Base-by-base conservation (phyloP, 30 jellyfish, hydroid and myxozoan species). In the Turritopsis rubra region DNA sequence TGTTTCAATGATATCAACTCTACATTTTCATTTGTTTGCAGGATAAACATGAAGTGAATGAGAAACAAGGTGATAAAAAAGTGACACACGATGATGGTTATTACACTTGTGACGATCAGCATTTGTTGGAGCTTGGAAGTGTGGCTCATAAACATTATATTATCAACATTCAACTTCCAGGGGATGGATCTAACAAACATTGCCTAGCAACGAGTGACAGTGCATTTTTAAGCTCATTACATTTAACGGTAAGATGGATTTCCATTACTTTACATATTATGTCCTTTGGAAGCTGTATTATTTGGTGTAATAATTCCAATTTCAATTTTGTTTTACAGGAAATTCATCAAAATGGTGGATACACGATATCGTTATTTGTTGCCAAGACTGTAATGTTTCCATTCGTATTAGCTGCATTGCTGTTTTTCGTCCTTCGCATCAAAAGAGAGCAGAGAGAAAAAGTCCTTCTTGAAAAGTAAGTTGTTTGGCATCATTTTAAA, bases 91-190 rank as follows among this genome's bases (percentile, higher is more conserved):
- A 29, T 52, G 88, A 82, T 71, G 97, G 97, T 18, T 86, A 91
- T 72, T 91, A 91, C 75, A 91, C 96, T 4, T 91, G 97, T 78
- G 96, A 91, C 66, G 97, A 91, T 53, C 89, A 85, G 93, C 93
- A 91, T 83, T 86, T 91, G 60, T 66, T 91, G 80, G 97, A 91
- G 82, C 86, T 91, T 71, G 97, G 97, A 17, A 86, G 96, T 76
- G 89, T 85, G 21, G 95, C 85, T 16, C 95, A 91, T 72, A 85
- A 85, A 17, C 85, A 82, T 79, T 91, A 91, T 60, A 73, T 91
- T 65, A 65, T 91, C 66, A 91, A 91, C 66, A 19, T 91, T 79
- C 95, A 84, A 71, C 29, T 91, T 21, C 95, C 87, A 18, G 89
- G 66, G 13, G 75, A 73, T 13, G 85, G 52, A 8, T 19, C 7